A percentile compares a stretch with the other conserved stretches of the same genome.
phyloP scores from a whole-genome alignment of 1,140 invertebrate species.

The Notospermus geniculatus region DNA sequence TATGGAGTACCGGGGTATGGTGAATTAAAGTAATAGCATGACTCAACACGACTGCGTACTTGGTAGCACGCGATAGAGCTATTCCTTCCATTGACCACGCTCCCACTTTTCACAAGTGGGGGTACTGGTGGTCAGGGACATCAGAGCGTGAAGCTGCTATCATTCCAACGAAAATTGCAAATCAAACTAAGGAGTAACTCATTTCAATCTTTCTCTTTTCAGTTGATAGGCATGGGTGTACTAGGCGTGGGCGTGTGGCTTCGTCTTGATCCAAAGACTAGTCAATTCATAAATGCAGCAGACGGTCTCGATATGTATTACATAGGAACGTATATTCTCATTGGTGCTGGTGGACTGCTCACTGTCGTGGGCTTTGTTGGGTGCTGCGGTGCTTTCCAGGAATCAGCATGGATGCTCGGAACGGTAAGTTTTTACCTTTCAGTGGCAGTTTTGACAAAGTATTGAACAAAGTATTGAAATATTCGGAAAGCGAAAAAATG shows the following conservation, averaged over 20 bases:
- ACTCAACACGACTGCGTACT: too few relatives aligned
- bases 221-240: slow-evolving; percentile 22
- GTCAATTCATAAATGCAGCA: slow-evolving; percentile 15
- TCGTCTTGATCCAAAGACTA: slow-evolving; percentile 20
- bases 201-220: slow-evolving; percentile 16
- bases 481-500: too few relatives aligned
- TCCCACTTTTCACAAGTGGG: too few relatives aligned
- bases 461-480: too few relatives aligned
- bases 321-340: slow-evolving; percentile 57
- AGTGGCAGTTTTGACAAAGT: slow-evolving; percentile 42
- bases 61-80: too few relatives aligned
- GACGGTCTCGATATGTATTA: slow-evolving; percentile 14
- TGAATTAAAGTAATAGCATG: too few relatives aligned
- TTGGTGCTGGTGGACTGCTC: slow-evolving; percentile 72
- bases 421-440: slow-evolving; percentile 63
- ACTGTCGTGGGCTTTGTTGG: slow-evolving; percentile 80
- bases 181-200: too few relatives aligned
- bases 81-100: too few relatives aligned
- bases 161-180: too few relatives aligned
- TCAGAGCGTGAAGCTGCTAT: too few relatives aligned
- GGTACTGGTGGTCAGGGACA: too few relatives aligned
- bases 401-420: slow-evolving; percentile 78
- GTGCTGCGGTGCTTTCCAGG: slow-evolving; percentile 78
- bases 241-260: slow-evolving; percentile 23
- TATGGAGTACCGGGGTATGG: too few relatives aligned